phyloP scores from a whole-genome alignment of 2,797 vertebrate genomes.

The Sciurus vulgaris region DNA sequence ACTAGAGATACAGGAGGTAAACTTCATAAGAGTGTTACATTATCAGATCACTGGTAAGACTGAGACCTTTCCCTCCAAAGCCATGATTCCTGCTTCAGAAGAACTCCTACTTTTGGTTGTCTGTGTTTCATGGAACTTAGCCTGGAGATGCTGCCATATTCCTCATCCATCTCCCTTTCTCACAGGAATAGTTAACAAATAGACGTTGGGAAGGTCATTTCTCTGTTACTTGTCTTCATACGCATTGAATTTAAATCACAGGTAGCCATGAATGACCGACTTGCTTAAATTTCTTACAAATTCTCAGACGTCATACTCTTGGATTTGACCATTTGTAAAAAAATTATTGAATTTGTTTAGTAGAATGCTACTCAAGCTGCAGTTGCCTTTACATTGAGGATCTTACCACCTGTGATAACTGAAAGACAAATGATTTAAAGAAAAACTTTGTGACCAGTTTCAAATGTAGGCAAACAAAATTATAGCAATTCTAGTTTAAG shows the following conservation, averaged over 20 bases:
- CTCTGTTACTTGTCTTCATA: not conserved
- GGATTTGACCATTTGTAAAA: conserved; percentile 27
- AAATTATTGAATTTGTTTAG: conserved; percentile 25
- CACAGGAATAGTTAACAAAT: not conserved
- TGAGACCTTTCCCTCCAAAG: not conserved
- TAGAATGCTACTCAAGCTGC: conserved; percentile 17
- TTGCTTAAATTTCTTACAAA: conserved; percentile 29
- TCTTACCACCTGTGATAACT: not conserved
- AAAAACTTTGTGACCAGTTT: conserved; percentile 43
- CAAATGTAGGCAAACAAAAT: conserved; percentile 40
- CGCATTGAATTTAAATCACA: conserved; percentile 19
- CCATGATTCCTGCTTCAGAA: not conserved
- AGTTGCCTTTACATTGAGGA: conserved; percentile 8
- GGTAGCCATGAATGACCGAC: not conserved
- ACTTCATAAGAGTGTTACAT: not conserved
- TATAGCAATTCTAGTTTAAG: conserved; percentile 4
- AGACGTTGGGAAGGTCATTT: not conserved
- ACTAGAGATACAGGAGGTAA: not conserved
- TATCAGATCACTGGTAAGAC: not conserved
- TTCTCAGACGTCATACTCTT: not conserved
- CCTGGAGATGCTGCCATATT: not conserved
- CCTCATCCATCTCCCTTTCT: not conserved
- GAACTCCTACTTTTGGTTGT: not conserved
- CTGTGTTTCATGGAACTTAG: not conserved
- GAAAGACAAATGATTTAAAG: conserved; percentile 21